A percentile compares a stretch with the other conserved stretches of the same genome.
phyloP scores from a whole-genome alignment of 2,888 invertebrate species.

The Caenorhabditis sp. region DNA sequence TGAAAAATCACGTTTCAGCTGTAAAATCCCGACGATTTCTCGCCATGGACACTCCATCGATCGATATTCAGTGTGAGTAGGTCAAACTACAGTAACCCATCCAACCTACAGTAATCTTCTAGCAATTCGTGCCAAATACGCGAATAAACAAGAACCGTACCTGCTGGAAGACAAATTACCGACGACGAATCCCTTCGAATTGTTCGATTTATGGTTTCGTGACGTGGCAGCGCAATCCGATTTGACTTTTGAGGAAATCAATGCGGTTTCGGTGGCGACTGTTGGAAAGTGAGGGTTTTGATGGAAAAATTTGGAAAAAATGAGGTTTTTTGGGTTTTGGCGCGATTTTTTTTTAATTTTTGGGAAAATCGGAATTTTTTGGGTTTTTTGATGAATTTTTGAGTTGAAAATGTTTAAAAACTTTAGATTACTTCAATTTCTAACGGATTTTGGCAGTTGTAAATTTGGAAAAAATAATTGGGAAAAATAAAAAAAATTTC shows the following conservation, averaged over 20 bases:
- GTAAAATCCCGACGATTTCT: not conserved
- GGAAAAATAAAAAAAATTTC: no score
- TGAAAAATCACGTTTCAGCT: not conserved
- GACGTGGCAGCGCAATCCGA: conserved; percentile 70
- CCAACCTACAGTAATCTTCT: conserved; percentile 29
- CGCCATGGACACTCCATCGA: conserved; percentile 63
- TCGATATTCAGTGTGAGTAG: conserved; percentile 64
- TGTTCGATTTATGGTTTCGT: conserved; percentile 80
- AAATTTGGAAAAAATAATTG: no score
- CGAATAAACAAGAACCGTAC: conserved; percentile 71
- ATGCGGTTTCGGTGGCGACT: conserved; percentile 80
- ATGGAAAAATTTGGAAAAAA: conserved; percentile 1
- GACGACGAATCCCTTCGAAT: conserved; percentile 74
- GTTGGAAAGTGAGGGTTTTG: conserved; percentile 68
- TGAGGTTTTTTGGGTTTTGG: no score
- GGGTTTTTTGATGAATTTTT: no score
- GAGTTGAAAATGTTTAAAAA: no score
- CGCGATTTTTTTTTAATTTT: no score
- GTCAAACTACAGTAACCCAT: not conserved
- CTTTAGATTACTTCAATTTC: not conserved
- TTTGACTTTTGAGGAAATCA: conserved; percentile 79
- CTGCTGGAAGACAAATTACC: conserved; percentile 75
- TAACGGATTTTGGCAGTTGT: no score
- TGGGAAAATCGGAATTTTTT: no score
- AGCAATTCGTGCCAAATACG: conserved; percentile 73